These are phyloP conservation scores for Tetrax tetrax DNA, from an alignment of 2,113 vertebrate species.

Conservation along the genomic window DNA sequence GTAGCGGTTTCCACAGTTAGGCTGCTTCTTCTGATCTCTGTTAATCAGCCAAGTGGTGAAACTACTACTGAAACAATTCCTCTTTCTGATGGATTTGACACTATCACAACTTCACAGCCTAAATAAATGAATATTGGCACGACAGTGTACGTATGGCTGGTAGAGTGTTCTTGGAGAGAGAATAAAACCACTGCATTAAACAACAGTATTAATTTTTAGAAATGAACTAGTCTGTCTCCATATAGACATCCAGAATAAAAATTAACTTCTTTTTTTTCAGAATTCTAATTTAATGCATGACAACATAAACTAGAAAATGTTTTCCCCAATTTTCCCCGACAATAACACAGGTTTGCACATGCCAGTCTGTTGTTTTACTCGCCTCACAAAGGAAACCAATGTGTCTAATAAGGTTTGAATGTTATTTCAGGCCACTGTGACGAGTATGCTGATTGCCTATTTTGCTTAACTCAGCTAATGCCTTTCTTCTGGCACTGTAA, in stretches of 20 bases:
- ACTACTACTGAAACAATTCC: slow-evolving; percentile 70
- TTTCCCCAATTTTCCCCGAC: neutral
- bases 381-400: neutral
- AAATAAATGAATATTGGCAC: slow-evolving; percentile 53
- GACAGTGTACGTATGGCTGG: neutral
- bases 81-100: slow-evolving; percentile 76
- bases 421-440: slow-evolving; percentile 3
- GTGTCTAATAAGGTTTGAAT: neutral
- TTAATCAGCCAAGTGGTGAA: slow-evolving; percentile 76
- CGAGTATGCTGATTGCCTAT: neutral
- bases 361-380: neutral
- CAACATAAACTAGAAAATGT: neutral
- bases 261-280: neutral
- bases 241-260: slow-evolving; percentile 9
- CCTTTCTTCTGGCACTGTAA: slow-evolving; percentile 24
- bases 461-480: slow-evolving; percentile 48
- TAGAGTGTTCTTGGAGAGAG: slow-evolving; percentile 19
- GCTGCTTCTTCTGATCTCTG: slow-evolving; percentile 73
- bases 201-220: slow-evolving; percentile 35
- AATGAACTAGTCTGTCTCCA: slow-evolving; percentile 50
- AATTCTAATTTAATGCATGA: neutral
- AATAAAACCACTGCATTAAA: slow-evolving; percentile 41
- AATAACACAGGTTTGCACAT: neutral
- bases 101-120: slow-evolving; percentile 59
- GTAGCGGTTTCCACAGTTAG: slow-evolving; percentile 68